Conservation (phyloP, 2,113 vertebrate genomes). For the Microtus oregoni region DNA sequence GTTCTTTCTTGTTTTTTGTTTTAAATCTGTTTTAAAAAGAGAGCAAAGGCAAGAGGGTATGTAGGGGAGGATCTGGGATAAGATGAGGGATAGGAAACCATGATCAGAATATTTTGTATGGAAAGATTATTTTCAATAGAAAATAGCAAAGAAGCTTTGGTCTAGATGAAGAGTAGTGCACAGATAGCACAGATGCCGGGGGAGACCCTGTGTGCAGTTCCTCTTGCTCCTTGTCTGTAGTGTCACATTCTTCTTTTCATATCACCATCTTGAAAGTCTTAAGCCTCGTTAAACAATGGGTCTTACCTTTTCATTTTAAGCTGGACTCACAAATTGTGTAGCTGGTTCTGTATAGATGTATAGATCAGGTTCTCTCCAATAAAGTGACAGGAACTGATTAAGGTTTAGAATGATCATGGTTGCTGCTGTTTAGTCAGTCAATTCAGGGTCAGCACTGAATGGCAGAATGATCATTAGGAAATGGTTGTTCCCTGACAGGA, state of each 20-base stretch:
- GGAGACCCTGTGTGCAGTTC: not conserved
- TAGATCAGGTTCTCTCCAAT: not conserved
- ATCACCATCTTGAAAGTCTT: not conserved
- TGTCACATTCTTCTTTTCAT: not conserved
- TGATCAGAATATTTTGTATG: not conserved
- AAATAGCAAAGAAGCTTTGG: not conserved
- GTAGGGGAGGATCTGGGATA: not conserved
- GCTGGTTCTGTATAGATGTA: not conserved
- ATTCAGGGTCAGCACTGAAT: not conserved
- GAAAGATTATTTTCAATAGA: not conserved
- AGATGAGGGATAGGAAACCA: not conserved
- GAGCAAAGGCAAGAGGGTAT: not conserved
- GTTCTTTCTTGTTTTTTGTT: not conserved
- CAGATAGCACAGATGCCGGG: not conserved
- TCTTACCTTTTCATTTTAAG: not conserved
- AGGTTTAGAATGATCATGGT: not conserved
- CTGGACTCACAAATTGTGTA: not conserved
- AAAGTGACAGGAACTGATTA: not conserved
- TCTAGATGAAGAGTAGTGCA: not conserved
- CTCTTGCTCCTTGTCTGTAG: not conserved
- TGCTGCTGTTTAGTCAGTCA: not conserved
- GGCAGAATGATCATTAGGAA: not conserved
- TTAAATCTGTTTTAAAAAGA: not conserved
- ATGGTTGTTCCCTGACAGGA: not conserved
- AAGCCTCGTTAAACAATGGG: not conserved